Evolutionary conservation across 2,113 vertebrate genomes (phyloP).

Genomic region (Rostratula benghalensis): DNA sequence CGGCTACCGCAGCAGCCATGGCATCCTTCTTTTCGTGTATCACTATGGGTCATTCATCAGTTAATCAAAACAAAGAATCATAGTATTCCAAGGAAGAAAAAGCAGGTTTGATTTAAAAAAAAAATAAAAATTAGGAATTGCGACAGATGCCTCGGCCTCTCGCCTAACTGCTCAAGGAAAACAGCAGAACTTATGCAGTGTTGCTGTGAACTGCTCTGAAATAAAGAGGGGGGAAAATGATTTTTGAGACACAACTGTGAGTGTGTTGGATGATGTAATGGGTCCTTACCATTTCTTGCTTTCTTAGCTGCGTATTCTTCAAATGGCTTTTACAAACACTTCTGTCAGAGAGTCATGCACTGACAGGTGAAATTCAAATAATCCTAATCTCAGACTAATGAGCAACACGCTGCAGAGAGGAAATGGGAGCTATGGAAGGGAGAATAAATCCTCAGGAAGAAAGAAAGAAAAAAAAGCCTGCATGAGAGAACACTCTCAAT

Average conservation of each 20-base stretch:
- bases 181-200: accelerated
- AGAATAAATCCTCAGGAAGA: not conserved
- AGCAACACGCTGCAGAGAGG: not conserved
- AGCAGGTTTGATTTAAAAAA: not conserved
- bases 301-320: not conserved
- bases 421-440: not conserved
- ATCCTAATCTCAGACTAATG: not conserved
- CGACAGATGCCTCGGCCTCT: not conserved
- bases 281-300: not conserved
- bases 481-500: not conserved
- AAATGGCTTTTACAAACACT: not conserved
- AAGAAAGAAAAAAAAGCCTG: not conserved
- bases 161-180: not conserved
- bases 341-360: not conserved
- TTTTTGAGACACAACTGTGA: not conserved
- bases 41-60: not conserved
- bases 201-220: not conserved
- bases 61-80: not conserved
- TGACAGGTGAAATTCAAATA: not conserved
- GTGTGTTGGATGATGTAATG: not conserved
- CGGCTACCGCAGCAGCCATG: not conserved
- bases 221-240: not conserved
- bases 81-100: not conserved
- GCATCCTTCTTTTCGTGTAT: accelerated
- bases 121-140: not conserved